Conservation (phyloP, 2,797 vertebrate species). For the Falco naumanni region DNA sequence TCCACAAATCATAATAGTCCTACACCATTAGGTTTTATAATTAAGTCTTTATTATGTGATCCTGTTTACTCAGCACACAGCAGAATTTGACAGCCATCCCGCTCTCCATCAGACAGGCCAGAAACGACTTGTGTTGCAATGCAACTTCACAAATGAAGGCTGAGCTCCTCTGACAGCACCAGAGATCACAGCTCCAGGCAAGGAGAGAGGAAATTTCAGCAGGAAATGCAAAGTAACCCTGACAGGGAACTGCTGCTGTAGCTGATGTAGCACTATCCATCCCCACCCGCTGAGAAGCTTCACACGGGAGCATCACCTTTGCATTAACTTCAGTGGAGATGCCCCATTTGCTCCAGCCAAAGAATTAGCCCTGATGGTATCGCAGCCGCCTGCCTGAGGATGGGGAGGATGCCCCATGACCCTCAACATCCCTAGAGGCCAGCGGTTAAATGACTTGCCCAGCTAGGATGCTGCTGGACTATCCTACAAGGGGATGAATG, state of each 20-base stretch:
- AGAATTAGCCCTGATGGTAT: rapidly evolving
- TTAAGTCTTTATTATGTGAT: neutral
- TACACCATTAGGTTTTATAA: conserved; percentile 56
- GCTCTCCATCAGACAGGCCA: neutral
- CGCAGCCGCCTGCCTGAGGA: neutral
- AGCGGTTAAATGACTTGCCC: rapidly evolving
- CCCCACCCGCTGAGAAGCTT: rapidly evolving
- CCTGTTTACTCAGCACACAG: conserved; percentile 24
- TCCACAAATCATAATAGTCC: conserved; percentile 50
- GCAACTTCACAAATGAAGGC: rapidly evolving
- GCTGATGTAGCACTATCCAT: rapidly evolving
- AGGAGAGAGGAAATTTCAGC: neutral
- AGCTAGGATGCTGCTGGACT: neutral
- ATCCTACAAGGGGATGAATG: neutral
- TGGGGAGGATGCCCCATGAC: rapidly evolving
- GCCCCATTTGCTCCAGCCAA: rapidly evolving
- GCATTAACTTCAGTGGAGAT: rapidly evolving
- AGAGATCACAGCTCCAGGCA: rapidly evolving
- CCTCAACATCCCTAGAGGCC: neutral
- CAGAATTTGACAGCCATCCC: neutral
- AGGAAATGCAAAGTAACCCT: neutral
- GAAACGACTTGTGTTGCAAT: rapidly evolving
- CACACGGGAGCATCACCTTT: rapidly evolving
- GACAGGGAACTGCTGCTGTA: rapidly evolving
- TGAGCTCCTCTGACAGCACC: neutral